Evolutionary conservation across 2,888 invertebrate species (phyloP).

Genomic region (Nephrotoma appendiculata): DNA sequence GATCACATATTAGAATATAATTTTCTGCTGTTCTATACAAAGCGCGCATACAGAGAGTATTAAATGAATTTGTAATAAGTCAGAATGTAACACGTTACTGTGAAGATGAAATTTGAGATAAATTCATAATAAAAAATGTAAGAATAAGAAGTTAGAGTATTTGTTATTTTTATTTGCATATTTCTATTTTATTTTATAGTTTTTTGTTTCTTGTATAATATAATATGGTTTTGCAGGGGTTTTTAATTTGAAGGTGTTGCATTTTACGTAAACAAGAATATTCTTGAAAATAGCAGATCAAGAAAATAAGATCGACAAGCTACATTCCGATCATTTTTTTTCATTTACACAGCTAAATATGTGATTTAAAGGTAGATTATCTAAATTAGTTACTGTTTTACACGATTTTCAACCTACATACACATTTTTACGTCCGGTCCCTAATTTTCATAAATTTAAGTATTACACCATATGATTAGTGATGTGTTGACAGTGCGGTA

Average conservation of each 20-base stretch:
- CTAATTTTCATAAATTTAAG: too few species aligned
- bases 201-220: too few species aligned
- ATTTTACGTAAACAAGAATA: background rate
- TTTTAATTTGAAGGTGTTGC: background rate
- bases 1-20: background rate
- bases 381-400: too few species aligned
- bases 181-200: background rate
- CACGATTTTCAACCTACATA: too few species aligned
- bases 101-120: conserved; percentile 4
- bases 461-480: too few species aligned
- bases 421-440: too few species aligned
- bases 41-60: background rate
- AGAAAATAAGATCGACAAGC: too few species aligned
- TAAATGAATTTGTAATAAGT: background rate
- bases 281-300: too few species aligned
- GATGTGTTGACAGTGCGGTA: too few species aligned
- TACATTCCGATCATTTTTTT: too few species aligned
- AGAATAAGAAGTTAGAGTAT: background rate
- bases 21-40: background rate
- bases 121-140: background rate
- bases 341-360: too few species aligned
- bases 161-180: background rate
- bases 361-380: too few species aligned
- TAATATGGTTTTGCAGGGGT: background rate
- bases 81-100: conserved; percentile 4